Base-by-base conservation (phyloP, 2,113 vertebrate genomes). In the Apeltes quadracus region DNA sequence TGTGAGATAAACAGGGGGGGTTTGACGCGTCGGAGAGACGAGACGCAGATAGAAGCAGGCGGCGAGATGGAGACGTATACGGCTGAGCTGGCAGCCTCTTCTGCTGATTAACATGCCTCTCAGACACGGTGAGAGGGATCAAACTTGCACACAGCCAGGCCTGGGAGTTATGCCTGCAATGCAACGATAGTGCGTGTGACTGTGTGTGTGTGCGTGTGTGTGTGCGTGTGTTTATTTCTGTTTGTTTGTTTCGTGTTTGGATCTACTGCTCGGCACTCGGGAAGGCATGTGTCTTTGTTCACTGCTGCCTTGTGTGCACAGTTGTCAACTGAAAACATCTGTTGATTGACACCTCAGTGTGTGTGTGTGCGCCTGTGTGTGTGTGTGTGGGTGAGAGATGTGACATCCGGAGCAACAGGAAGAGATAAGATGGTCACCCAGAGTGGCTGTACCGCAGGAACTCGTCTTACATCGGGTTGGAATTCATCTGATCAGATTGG, bases 91-190 rank as follows among this genome's bases (percentile, higher is more conserved):
- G 85, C 90, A 90, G 84, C 72, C 78, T 82, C 82, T 71, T 46
- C 56, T 10, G 6, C 83, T 90, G 90, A 93, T 93, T 92, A 92
- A 87, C 90, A 94, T 91, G 90, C 92, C 75, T 86, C 87, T 92
- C 88, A 92, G 87, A 83, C 82, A 81, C 64, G 66, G 85, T 83
- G 88, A 81, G 78, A 70, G 69, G 73, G 89, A 85, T 91, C 90
- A 88, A 87, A 92, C 84, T 78, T 73, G 68, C 81, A 41, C 82
- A 80, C 81, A 78, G 82, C 69, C 78, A 59, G 72, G 69, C 78
- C 86, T 75, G 79, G 72, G 88, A 89, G 83, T 89, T 75, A 77
- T 75, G 77, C 86, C 85, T 88, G 89, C 78, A 80, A 71, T 79
- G 67, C 75, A 71, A 75, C 71, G 64, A 73, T 55, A 78, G 25